Percentiles rank a stretch among this genome's conserved stretches.
phyloP scores from a whole-genome alignment of 2,888 invertebrate species.

The Drosophila tanythrix region DNA sequence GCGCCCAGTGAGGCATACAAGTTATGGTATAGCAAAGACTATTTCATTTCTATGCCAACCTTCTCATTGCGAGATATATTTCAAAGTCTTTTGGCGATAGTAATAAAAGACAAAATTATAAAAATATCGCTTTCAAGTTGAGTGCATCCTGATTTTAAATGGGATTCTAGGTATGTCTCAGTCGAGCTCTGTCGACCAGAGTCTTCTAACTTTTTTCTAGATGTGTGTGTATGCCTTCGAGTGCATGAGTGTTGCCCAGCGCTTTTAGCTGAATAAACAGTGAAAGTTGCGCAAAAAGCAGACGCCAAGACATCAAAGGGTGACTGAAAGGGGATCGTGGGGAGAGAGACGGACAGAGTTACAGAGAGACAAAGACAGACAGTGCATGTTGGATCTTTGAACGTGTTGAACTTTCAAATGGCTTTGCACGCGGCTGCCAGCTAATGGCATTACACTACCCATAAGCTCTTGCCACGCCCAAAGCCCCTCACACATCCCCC shows the following conservation, averaged over 20 bases:
- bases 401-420: slow-evolving; percentile 80
- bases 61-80: background rate
- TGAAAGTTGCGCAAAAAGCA: slow-evolving; percentile 80
- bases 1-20: background rate
- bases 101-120: background rate
- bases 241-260: slow-evolving; percentile 79
- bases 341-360: slow-evolving; percentile 1
- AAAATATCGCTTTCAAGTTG: background rate
- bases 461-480: slow-evolving; percentile 19
- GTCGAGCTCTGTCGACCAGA: background rate
- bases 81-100: background rate
- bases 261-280: slow-evolving; percentile 81
- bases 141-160: background rate
- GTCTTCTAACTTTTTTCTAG: background rate
- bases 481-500: background rate
- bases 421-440: slow-evolving; percentile 79
- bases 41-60: background rate
- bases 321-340: background rate
- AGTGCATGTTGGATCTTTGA: slow-evolving; percentile 77
- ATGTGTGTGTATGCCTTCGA: slow-evolving; percentile 56
- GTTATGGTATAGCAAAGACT: background rate
- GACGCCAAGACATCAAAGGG: slow-evolving; percentile 63
- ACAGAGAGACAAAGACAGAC: slow-evolving; percentile 33
- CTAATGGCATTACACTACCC: slow-evolving; percentile 75
- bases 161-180: background rate